Base-by-base conservation (phyloP, 64 coral and sea anemone genomes). In the Montipora cactus region DNA sequence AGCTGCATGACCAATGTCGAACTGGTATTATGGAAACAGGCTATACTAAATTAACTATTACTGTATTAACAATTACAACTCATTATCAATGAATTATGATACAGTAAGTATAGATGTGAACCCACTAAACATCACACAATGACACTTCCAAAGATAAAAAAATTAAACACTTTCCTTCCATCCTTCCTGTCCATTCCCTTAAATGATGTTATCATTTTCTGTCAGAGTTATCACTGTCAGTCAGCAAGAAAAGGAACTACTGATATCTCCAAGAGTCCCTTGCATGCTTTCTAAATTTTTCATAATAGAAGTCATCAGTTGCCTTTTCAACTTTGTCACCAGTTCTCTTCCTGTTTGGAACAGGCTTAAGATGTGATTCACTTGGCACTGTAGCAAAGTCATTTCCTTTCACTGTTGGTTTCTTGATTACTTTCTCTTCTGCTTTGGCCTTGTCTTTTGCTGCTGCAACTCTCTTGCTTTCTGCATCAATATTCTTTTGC, bases 251-350 rank as follows among this genome's bases (percentile, higher is more conserved):
- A 64, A 14, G 61, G 14, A 37, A 12, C 61, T 68, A 99, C 74
- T 96, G 97, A 91, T 99, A 99, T 94, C 97, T 99, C 97, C 97
- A 99, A 12, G 92, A 96, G 47, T 99, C 97, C 62, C 94, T 66
- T 3, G 97, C 95, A 72, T 92, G 77, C 82, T 99, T 99, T 69
- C 80, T 99, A 96, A 99, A 99, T 70, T 99, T 99, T 67, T 99
- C 97, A 94, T 96, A 99, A 81, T 90, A 96, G 88, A 99, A 99
- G 89, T 99, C 97, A 92, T 99, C 97, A 57, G 97, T 93, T 21
- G 97, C 95, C 79, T 96, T 99, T 85, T 99, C 97, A 48, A 89
- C 91, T 78, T 99, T 96, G 47, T 94, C 89, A 6, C 86, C 90
- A 89, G 81, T 92, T 55, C 91, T 91, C 22, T 96, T 94, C 12